These are phyloP conservation scores for Calosoma granatense DNA, from an alignment of 1,140 invertebrate species.

Conservation along the genomic window DNA sequence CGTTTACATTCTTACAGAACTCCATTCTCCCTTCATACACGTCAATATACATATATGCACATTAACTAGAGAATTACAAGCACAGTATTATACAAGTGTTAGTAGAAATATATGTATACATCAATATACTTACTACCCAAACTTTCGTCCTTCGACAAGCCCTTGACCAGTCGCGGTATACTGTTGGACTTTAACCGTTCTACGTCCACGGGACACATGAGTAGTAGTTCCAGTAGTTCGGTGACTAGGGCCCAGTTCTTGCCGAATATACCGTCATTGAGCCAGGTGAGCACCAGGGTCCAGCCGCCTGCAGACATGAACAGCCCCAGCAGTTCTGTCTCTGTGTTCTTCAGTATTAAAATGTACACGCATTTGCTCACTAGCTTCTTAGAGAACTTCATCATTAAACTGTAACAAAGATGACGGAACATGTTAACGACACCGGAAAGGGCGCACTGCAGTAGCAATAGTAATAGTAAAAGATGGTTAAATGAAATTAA, in stretches of 20 bases:
- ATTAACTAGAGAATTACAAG: too few relatives aligned
- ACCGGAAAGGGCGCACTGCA: not conserved
- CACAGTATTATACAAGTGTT: not conserved
- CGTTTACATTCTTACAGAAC: too few relatives aligned
- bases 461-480: too few relatives aligned
- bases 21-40: too few relatives aligned
- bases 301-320: conserved; percentile 87
- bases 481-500: too few relatives aligned
- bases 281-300: conserved; percentile 78
- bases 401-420: conserved; percentile 74
- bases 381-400: conserved; percentile 88
- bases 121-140: conserved; percentile 54
- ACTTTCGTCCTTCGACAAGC: conserved; percentile 69
- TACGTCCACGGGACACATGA: conserved; percentile 79
- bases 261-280: conserved; percentile 69
- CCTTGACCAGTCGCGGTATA: conserved; percentile 83
- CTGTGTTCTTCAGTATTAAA: conserved; percentile 84
- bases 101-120: not conserved
- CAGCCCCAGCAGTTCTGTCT: conserved; percentile 68
- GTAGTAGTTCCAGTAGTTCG: conserved; percentile 73
- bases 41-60: conserved; percentile 11
- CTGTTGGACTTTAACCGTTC: conserved; percentile 82
- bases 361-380: conserved; percentile 94
- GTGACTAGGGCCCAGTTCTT: conserved; percentile 78
- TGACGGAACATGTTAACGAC: conserved; percentile 11